Percentiles rank a stretch among this genome's conserved stretches.
These are phyloP conservation scores for Xerus rutilus DNA, from an alignment of 2,797 vertebrate species.

Conservation along the genomic window DNA sequence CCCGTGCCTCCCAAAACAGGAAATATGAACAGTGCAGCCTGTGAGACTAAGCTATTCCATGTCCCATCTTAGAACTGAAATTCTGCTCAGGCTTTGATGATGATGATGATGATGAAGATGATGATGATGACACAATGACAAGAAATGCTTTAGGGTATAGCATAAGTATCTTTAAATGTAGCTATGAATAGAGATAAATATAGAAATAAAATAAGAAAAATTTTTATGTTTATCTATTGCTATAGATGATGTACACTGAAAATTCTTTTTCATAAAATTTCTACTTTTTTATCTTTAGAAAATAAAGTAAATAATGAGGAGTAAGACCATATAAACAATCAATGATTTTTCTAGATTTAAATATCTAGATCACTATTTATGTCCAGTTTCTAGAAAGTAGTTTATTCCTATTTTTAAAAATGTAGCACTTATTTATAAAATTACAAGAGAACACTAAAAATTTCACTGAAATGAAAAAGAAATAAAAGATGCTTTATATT, in stretches of 20 bases:
- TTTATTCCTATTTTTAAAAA: neutral
- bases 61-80: neutral
- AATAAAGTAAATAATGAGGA: neutral
- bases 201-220: neutral
- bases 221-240: neutral
- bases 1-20: neutral
- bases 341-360: neutral
- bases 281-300: neutral
- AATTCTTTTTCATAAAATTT: neutral
- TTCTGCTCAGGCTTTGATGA: neutral
- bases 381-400: neutral
- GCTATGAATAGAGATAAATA: neutral
- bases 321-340: neutral
- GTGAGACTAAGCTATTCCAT: neutral
- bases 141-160: neutral
- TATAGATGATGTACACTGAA: neutral
- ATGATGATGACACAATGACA: neutral
- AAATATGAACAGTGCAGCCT: neutral
- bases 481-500: neutral
- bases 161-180: neutral
- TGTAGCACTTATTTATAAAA: neutral
- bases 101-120: neutral
- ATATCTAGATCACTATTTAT: neutral
- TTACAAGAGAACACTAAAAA: neutral
- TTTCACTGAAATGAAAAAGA: neutral